Percentiles rank a stretch among this genome's conserved stretches.
phyloP scores from a whole-genome alignment of 2,888 invertebrate species.

The Ochropleura plecta region DNA sequence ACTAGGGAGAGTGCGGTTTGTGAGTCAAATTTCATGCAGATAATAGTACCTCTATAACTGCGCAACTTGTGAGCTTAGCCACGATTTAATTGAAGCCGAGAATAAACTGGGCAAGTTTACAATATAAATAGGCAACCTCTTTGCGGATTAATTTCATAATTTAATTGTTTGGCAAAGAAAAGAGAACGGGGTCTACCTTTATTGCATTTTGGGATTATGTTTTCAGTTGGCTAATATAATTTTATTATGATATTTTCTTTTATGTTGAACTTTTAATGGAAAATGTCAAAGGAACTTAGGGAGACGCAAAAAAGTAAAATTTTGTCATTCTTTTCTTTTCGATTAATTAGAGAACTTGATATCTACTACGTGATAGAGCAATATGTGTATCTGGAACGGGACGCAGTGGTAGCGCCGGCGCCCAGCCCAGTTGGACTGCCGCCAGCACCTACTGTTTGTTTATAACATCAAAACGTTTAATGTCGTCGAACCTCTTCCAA shows the following conservation, averaged over 20 bases:
- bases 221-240: conserved; percentile 32
- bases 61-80: conserved; percentile 83
- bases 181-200: conserved; percentile 45
- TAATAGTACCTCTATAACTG: conserved; percentile 85
- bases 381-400: conserved; percentile 78
- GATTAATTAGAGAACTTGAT: conserved; percentile 65
- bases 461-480: conserved; percentile 83
- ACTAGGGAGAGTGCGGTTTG: conserved; percentile 84
- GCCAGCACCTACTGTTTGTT: conserved; percentile 87
- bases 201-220: conserved; percentile 57
- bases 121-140: conserved; percentile 72
- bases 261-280: not conserved
- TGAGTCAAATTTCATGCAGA: conserved; percentile 88
- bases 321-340: not conserved
- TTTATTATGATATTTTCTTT: conserved; percentile 11
- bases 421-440: conserved; percentile 83
- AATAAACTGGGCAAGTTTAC: conserved; percentile 77
- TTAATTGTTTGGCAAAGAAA: conserved; percentile 59
- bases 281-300: not conserved
- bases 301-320: not conserved
- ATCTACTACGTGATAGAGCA: conserved; percentile 74
- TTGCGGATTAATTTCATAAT: conserved; percentile 69
- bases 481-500: conserved; percentile 62
- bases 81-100: conserved; percentile 86
- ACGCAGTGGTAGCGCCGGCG: conserved; percentile 83